Evolutionary conservation across 2,797 vertebrate species (phyloP).

Genomic region (Pteronotus mesoamericanus): DNA sequence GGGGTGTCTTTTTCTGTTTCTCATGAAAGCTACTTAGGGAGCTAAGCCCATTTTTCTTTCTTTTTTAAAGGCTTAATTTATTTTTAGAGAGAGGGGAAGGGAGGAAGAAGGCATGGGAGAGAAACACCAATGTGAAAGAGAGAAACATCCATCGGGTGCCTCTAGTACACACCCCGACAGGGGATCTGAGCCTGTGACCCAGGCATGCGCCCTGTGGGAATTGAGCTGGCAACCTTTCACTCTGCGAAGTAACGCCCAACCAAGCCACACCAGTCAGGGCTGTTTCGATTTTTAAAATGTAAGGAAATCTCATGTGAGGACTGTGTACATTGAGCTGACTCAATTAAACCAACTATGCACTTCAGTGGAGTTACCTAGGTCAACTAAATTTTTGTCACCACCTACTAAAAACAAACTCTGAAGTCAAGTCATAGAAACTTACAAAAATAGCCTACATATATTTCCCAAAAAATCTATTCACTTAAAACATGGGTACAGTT

Average conservation of each 20-base stretch:
- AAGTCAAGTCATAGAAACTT: neutral
- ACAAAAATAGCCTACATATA: neutral
- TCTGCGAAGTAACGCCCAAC: neutral
- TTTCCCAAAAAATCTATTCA: conserved; percentile 32
- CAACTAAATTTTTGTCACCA: conserved; percentile 30
- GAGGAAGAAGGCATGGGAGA: neutral
- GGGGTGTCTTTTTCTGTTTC: neutral
- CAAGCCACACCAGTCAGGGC: neutral
- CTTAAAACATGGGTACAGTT: neutral
- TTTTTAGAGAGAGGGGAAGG: neutral
- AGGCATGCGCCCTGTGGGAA: neutral
- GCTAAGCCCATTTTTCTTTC: neutral
- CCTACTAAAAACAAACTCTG: conserved; percentile 22
- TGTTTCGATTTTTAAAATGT: neutral
- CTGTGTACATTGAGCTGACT: neutral
- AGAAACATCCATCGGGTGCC: neutral
- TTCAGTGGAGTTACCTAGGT: neutral
- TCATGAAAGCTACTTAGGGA: neutral
- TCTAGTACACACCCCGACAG: neutral
- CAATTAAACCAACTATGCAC: conserved; percentile 46
- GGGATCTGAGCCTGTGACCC: neutral
- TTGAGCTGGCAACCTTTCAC: neutral
- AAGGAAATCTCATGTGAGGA: neutral
- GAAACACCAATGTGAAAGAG: neutral
- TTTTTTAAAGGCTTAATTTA: neutral